Percentiles rank a stretch among this genome's conserved stretches.
phyloP scores from a whole-genome alignment of 1,140 invertebrate genomes.

The Drosophila repletoides region DNA sequence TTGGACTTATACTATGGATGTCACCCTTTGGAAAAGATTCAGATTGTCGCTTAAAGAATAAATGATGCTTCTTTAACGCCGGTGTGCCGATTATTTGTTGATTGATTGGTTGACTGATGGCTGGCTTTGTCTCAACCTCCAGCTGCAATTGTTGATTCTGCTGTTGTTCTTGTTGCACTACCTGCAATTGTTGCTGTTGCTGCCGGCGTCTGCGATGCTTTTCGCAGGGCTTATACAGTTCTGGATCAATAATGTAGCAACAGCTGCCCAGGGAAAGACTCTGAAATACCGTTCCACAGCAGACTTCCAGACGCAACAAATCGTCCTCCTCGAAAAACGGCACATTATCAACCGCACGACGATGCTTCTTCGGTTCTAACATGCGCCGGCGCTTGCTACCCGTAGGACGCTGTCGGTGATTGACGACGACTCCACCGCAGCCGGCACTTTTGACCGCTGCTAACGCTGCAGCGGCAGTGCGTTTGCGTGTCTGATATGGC shows the following conservation, averaged over 20 bases:
- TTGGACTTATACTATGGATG: conserved; percentile 69
- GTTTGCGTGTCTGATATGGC: conserved; percentile 75
- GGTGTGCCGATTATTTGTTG: conserved; percentile 49
- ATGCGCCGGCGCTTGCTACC: conserved; percentile 63
- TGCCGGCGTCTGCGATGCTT: conserved; percentile 53
- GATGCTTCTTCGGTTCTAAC: conserved; percentile 54
- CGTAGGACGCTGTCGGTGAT: no score
- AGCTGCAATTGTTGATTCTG: neutral
- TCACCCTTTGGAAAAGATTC: conserved; percentile 76
- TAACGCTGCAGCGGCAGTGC: conserved; percentile 61
- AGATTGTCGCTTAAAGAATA: conserved; percentile 79
- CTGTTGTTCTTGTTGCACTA: neutral
- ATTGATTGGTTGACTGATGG: neutral
- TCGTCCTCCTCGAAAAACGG: conserved; percentile 71
- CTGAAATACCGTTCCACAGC: conserved; percentile 75
- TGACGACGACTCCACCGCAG: no score
- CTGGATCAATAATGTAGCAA: conserved; percentile 65
- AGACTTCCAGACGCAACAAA: conserved; percentile 60
- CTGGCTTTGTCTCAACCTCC: conserved; percentile 7
- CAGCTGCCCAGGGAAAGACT: conserved; percentile 54
- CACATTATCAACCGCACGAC: conserved; percentile 54
- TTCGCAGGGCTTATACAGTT: conserved; percentile 66
- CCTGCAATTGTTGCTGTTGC: conserved; percentile 27
- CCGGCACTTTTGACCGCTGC: neutral
- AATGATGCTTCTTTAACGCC: conserved; percentile 78